Conservation (phyloP, 2,888 invertebrate species). For the Tenthredo distinguenda region DNA sequence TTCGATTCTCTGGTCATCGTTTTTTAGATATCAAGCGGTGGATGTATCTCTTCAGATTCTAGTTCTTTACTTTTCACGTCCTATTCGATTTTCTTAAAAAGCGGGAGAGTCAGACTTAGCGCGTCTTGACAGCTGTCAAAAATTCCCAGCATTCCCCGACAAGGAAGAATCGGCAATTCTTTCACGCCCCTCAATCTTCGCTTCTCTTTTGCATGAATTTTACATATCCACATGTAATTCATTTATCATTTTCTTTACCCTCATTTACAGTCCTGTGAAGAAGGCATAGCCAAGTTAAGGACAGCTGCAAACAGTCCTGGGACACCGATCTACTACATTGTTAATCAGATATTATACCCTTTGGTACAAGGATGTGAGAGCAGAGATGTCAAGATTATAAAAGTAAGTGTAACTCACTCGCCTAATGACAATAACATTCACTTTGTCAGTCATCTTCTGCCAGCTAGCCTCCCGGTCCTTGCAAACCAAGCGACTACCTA, state of each 20-base stretch:
- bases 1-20: not conserved
- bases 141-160: not conserved
- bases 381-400: constrained; percentile 96
- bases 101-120: not conserved
- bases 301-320: constrained; percentile 88
- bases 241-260: not conserved
- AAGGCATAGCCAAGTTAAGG: constrained; percentile 94
- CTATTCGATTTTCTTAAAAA: not conserved
- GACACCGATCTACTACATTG: constrained; percentile 91
- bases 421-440: not conserved
- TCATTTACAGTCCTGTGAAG: constrained; percentile 92
- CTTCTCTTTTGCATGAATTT: not conserved
- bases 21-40: not conserved
- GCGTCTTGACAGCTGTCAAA: constrained; percentile 51
- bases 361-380: constrained; percentile 98
- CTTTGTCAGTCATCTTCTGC: too few species aligned
- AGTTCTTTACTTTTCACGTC: not conserved
- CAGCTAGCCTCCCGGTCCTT: too few species aligned
- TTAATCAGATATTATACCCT: constrained; percentile 97
- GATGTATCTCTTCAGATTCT: not conserved
- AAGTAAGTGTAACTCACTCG: constrained; percentile 80
- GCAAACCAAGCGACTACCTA: too few species aligned
- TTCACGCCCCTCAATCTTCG: not conserved
- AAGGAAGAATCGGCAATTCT: not conserved
- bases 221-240: not conserved